Evolutionary conservation across 2,888 invertebrate species (phyloP), one percentile per base, ranked within the genome.

Genomic region (Ephialtes manifestator): DNA sequence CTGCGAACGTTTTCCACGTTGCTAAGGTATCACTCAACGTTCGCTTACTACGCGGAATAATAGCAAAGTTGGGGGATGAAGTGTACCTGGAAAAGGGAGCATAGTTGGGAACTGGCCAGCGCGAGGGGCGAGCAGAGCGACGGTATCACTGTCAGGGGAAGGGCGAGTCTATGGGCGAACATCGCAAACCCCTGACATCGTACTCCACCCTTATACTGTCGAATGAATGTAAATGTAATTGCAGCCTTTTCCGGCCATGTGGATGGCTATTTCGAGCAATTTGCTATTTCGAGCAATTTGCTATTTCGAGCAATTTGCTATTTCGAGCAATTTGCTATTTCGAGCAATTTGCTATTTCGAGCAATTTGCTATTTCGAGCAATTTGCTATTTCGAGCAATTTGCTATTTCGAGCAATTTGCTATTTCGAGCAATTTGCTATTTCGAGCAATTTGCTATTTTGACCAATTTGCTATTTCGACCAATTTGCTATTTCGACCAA

Each of bases 221-320:
- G 53, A 28, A 70, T 75, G 82, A 85, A 82, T 85, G 81, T 78
- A 85, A 74, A 78, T 60, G 74, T 63, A 84, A 84, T 84, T 74
- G 63, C 63, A 51, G 35, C 43, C 81, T 74, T 77, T 84, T 84
- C 84, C 74, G 77, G 81, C 81, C 81, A 81, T 77, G 81, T 65
- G 84, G 78, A 67, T n/a, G 63, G 75, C 70, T 1, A 0, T 7
- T 7, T 7, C 7, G 5, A 35, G 7, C 35, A 35, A 35, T 7
- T 35, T 2, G 35, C 7, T 35, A 35, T 35, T 35, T 7, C 0
- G 7, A 35, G 0, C 7, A 35, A 35, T 0, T 7, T 0, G 35
- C 4, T 35, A 35, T 35, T 35, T 35, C 2, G 4, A 35, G 2
- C 35, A 35, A 35, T 35, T 35, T 35, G 7, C 7, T 35, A 35